Conservation (phyloP, 2,113 vertebrate genomes). For the Brachypodius melanocephalos region DNA sequence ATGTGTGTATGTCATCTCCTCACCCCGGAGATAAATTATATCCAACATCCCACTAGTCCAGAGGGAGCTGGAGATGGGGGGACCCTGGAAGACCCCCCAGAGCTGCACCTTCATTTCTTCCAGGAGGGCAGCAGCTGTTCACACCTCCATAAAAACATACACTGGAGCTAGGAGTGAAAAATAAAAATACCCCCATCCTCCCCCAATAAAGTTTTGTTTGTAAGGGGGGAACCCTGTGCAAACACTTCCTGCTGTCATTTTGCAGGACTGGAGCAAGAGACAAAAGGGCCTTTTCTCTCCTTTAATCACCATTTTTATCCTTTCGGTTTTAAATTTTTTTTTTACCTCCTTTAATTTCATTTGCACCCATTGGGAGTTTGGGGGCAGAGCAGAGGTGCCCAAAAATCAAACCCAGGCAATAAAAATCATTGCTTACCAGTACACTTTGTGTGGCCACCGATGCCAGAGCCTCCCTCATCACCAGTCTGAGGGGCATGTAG, state of each 20-base stretch:
- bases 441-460: rapidly evolving
- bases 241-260: neutral
- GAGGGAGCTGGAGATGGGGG: neutral
- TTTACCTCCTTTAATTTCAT: neutral
- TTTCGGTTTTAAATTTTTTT: neutral
- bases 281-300: neutral
- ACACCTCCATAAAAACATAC: neutral
- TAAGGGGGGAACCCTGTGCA: too few relatives aligned
- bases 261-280: rapidly evolving
- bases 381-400: too few relatives aligned
- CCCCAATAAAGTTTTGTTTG: neutral
- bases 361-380: rapidly evolving
- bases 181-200: neutral
- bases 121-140: neutral
- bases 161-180: neutral
- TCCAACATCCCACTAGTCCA: too few relatives aligned
- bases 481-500: neutral
- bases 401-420: neutral
- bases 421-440: neutral
- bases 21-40: neutral
- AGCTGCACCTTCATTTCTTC: neutral
- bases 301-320: neutral
- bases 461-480: neutral
- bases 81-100: neutral
- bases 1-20: rapidly evolving